phyloP scores from a whole-genome alignment of 2,888 invertebrate genomes.

The Apodemia zela region DNA sequence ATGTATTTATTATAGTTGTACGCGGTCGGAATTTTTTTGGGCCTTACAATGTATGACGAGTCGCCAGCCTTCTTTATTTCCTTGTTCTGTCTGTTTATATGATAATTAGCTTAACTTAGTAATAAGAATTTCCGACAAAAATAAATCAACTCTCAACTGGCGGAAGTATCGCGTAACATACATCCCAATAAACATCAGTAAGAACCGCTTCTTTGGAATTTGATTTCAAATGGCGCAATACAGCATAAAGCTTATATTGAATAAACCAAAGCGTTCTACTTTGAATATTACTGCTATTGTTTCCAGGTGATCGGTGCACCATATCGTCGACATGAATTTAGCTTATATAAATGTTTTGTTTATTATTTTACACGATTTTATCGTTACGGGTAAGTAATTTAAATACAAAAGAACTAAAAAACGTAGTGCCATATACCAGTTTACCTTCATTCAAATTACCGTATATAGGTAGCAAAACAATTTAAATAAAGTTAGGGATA shows the following conservation, averaged over 20 bases:
- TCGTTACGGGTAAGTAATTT: constrained; percentile 29
- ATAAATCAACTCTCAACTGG: neutral
- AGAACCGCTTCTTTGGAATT: neutral
- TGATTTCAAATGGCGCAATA: constrained; percentile 19
- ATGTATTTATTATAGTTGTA: too few species aligned
- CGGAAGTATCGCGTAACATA: too few species aligned
- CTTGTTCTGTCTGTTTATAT: too few species aligned
- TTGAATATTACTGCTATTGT: constrained; percentile 30
- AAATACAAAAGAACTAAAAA: neutral
- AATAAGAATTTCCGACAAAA: neutral
- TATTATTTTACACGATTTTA: constrained; percentile 20
- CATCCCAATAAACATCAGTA: too few species aligned
- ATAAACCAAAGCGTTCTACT: constrained; percentile 29
- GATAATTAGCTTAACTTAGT: too few species aligned
- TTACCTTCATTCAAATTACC: too few species aligned
- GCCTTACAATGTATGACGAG: too few species aligned
- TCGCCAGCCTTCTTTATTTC: too few species aligned
- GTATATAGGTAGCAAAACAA: too few species aligned
- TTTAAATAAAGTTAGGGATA: too few species aligned
- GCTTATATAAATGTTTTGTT: constrained; percentile 23
- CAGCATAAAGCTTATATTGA: constrained; percentile 28
- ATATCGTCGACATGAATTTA: constrained; percentile 28
- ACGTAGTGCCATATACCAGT: too few species aligned
- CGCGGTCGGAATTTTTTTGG: too few species aligned
- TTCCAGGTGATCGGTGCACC: constrained; percentile 30